phyloP scores from a whole-genome alignment of 2,797 vertebrate genomes.

The Molossus alvarezi region DNA sequence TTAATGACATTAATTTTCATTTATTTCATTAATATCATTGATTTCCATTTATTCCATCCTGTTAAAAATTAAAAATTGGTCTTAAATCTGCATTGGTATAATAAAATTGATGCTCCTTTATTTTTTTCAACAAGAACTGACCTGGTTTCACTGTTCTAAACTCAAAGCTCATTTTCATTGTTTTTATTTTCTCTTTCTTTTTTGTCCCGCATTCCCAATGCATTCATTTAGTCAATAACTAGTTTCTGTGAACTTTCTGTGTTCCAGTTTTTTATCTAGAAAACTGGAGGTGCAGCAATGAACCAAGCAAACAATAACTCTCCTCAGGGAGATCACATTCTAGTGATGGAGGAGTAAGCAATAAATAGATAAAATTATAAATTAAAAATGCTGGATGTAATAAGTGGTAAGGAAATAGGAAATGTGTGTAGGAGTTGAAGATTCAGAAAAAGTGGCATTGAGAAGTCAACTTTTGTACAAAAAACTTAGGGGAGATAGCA shows the following conservation, averaged over 20 bases:
- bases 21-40: not conserved
- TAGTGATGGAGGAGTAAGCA: not conserved
- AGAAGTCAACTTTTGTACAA: conserved; percentile 8
- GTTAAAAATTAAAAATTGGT: conserved; percentile 30
- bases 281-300: not conserved
- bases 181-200: not conserved
- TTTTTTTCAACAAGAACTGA: conserved; percentile 5
- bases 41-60: not conserved
- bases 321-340: not conserved
- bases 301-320: not conserved
- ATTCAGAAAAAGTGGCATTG: not conserved
- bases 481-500: not conserved
- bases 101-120: not conserved
- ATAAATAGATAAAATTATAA: not conserved
- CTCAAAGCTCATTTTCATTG: not conserved
- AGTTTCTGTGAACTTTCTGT: not conserved
- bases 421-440: not conserved
- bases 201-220: not conserved
- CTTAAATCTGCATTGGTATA: not conserved
- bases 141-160: not conserved
- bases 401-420: not conserved
- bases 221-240: not conserved
- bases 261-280: not conserved
- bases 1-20: not conserved
- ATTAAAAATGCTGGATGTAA: not conserved